Evolutionary conservation across 2,113 vertebrate species (phyloP).

Genomic region (Myiozetetes cayanensis): DNA sequence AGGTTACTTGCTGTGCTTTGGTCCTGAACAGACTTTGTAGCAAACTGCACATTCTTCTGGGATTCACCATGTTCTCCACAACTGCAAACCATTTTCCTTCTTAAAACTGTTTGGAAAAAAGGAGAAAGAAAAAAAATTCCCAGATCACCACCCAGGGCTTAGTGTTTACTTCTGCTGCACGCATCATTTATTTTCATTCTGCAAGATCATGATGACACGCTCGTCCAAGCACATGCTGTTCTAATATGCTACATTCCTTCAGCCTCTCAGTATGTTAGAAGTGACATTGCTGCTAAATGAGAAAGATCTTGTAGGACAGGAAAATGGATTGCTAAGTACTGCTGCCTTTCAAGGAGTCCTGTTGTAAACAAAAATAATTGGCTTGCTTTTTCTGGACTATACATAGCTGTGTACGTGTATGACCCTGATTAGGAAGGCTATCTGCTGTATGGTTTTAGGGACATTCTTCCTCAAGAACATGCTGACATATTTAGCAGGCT

Average conservation of each 20-base stretch:
- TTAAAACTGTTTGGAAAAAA: conserved; percentile 19
- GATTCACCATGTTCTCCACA: neutral
- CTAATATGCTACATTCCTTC: conserved; percentile 63
- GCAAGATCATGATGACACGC: conserved; percentile 58
- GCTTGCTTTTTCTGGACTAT: neutral
- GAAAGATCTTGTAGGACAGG: conserved; percentile 50
- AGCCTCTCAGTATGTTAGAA: conserved; percentile 36
- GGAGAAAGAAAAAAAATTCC: neutral
- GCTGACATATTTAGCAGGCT: neutral
- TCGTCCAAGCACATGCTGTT: conserved; percentile 63
- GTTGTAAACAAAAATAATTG: neutral
- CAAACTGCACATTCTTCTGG: neutral
- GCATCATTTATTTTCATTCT: conserved; percentile 71
- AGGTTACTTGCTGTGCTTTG: neutral
- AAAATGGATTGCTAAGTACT: conserved; percentile 18
- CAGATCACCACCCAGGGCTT: conserved; percentile 49
- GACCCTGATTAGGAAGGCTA: neutral
- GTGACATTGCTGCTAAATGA: conserved; percentile 53
- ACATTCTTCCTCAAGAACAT: neutral
- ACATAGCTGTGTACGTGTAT: neutral
- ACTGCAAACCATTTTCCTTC: conserved; percentile 16
- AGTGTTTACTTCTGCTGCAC: conserved; percentile 61
- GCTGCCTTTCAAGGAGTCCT: neutral
- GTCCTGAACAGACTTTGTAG: neutral
- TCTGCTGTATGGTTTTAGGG: neutral